Base-by-base conservation (phyloP, 2,113 vertebrate genomes). In the Elephas maximus region DNA sequence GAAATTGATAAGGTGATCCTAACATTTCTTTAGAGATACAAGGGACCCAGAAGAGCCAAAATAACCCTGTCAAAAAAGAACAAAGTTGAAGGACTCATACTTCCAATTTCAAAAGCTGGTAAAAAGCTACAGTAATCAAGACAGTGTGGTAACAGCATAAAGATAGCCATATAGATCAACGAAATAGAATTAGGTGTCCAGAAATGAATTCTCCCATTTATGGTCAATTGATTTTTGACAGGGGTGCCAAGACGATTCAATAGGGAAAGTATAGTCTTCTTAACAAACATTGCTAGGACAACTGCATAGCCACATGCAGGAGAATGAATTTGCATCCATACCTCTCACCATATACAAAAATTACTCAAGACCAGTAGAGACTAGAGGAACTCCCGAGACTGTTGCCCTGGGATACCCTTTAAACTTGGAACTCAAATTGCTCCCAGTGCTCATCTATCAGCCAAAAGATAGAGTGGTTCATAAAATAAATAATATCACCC, bases 81-180 rank as follows among this genome's bases (percentile, higher is more conserved):
- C 23, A 69, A 82, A 60, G 44, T 57, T 95, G 28, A 51, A 77
- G 24, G 23, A 83, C 45, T 82, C 67, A 60, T 57, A 77, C 48
- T 77, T 83, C 44, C 80, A 28, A 78, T 94, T 96, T 88, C 78
- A 94, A 91, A 97, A 78, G 17, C 57, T 88, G 53, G 63, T 71
- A 37, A 88, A 91, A 94, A 92, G 30, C 41, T 26, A 48, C 2
- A 37, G 37, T 44, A 45, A 62, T 60, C 26, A 41, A 81, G 77
- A 78, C 37, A 57, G 17, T 63, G 14, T 84, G 23, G 6, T 30
- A 83, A 82, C 53, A 83, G 24, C 24, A n/a, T 83, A 45, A 37
- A 14, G 5, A 90, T 11, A 78, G 76, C 80, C 12, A n/a, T 30
- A 44, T 33, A 82, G n/a, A 63, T 85, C 57, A 93, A 23, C 48